Conservation (phyloP, 2,888 invertebrate species). For the Ditula angustiorana region DNA sequence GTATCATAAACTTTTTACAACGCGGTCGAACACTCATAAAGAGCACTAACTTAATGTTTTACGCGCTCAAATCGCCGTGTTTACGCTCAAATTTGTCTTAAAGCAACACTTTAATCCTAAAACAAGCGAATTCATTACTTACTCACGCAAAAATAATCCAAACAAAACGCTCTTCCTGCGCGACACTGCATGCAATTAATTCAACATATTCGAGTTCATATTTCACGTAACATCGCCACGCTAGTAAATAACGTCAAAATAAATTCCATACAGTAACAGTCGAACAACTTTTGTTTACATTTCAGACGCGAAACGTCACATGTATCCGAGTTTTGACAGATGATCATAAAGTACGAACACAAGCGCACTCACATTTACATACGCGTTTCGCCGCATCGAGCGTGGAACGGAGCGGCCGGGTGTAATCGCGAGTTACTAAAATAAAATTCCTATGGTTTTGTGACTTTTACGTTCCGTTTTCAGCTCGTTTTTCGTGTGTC, state of each 20-base stretch:
- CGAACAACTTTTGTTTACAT: constrained; percentile 81
- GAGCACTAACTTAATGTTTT: constrained; percentile 58
- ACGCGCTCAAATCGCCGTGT: constrained; percentile 53
- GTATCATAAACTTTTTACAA: constrained; percentile 59
- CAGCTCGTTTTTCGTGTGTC: constrained; percentile 85
- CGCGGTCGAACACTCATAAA: constrained; percentile 57
- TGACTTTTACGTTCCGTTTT: constrained; percentile 79
- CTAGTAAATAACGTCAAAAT: constrained; percentile 75
- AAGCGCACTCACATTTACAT: constrained; percentile 77
- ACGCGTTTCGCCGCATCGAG: constrained; percentile 58
- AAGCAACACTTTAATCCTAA: constrained; percentile 53
- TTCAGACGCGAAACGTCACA: constrained; percentile 82
- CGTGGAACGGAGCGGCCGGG: constrained; percentile 53
- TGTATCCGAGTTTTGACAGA: constrained; percentile 82
- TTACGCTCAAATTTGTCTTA: constrained; percentile 59
- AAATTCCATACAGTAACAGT: constrained; percentile 59
- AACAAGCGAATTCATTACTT: constrained; percentile 70
- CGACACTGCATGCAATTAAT: constrained; percentile 76
- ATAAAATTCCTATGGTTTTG: constrained; percentile 61
- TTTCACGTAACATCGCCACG: constrained; percentile 70
- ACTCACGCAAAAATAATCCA: constrained; percentile 80
- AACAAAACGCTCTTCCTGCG: constrained; percentile 58
- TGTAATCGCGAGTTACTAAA: constrained; percentile 42
- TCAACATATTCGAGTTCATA: constrained; percentile 78
- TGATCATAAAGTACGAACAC: constrained; percentile 79